Evolutionary conservation across 2,888 invertebrate genomes (phyloP).

Genomic region (Tineola bisselliella): DNA sequence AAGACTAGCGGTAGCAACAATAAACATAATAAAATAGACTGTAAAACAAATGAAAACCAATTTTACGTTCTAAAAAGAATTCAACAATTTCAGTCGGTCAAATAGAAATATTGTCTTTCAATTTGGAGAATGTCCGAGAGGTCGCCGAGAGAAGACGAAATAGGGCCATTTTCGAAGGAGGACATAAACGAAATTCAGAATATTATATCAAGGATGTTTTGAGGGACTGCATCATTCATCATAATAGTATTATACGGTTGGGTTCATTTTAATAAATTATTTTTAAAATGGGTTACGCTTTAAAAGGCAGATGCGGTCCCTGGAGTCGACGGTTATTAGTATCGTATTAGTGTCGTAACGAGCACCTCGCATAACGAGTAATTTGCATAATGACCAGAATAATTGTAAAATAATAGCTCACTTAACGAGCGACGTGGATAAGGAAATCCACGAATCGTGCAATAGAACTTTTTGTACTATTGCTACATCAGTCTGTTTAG

Average conservation of each 20-base stretch:
- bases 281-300: not conserved
- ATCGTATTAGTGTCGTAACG: too few species aligned
- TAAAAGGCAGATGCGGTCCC: not conserved
- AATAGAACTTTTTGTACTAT: too few species aligned
- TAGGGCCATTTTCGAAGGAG: slow-evolving; percentile 16
- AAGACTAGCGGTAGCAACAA: too few species aligned
- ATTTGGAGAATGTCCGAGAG: slow-evolving; percentile 46
- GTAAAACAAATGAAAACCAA: not conserved
- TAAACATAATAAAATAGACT: too few species aligned
- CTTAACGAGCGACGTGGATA: too few species aligned
- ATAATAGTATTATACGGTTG: slow-evolving; percentile 55
- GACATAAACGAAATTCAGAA: slow-evolving; percentile 17
- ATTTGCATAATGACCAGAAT: too few species aligned
- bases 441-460: too few species aligned
- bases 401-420: too few species aligned
- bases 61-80: not conserved
- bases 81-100: slow-evolving; percentile 47
- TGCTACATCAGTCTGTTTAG: too few species aligned
- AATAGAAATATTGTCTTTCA: slow-evolving; percentile 55
- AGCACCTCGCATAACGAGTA: too few species aligned
- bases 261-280: slow-evolving; percentile 12
- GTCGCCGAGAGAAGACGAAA: slow-evolving; percentile 35
- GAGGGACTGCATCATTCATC: slow-evolving; percentile 50
- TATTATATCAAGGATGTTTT: slow-evolving; percentile 33
- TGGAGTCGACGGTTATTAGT: too few species aligned